phyloP scores from a whole-genome alignment of 1,140 invertebrate species.

The Drosophila novamexicana region DNA sequence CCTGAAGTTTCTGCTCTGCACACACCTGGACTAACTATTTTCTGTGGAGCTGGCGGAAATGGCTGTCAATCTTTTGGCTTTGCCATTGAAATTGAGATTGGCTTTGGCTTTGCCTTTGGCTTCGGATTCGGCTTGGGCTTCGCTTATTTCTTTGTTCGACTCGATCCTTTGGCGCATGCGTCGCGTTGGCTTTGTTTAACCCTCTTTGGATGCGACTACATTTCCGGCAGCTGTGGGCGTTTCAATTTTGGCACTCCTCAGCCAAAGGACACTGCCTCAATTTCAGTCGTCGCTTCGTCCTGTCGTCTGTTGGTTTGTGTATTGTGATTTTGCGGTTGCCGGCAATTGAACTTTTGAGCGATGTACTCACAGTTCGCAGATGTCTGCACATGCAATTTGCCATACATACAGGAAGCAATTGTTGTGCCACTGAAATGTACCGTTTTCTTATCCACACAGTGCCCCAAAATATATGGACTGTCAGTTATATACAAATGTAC shows the following conservation, averaged over 20 bases:
- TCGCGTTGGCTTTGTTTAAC: constrained; percentile 40
- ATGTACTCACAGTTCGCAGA: constrained; percentile 20
- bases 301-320: constrained; percentile 10
- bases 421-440: constrained; percentile 57
- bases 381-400: constrained; percentile 73
- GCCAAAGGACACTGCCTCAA: constrained; percentile 9
- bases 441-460: constrained; percentile 41
- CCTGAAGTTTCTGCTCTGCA: not conserved
- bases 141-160: constrained; percentile 51
- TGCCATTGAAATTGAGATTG: constrained; percentile 21
- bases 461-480: constrained; percentile 60
- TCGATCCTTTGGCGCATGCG: constrained; percentile 49
- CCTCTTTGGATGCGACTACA: constrained; percentile 27
- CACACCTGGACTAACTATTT: not conserved
- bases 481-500: constrained; percentile 29
- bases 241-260: constrained; percentile 61
- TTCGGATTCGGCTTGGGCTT: constrained; percentile 27
- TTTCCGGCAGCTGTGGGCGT: constrained; percentile 83
- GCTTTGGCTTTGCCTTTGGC: constrained; percentile 18
- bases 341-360: constrained; percentile 51
- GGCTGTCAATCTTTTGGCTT: constrained; percentile 64
- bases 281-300: not conserved
- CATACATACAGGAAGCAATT: constrained; percentile 32
- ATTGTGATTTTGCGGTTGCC: constrained; percentile 46
- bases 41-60: constrained; percentile 49